Evolutionary conservation across 1,140 invertebrate species (phyloP), one percentile per base, ranked within the genome.

Genomic region (Grapholita molesta): DNA sequence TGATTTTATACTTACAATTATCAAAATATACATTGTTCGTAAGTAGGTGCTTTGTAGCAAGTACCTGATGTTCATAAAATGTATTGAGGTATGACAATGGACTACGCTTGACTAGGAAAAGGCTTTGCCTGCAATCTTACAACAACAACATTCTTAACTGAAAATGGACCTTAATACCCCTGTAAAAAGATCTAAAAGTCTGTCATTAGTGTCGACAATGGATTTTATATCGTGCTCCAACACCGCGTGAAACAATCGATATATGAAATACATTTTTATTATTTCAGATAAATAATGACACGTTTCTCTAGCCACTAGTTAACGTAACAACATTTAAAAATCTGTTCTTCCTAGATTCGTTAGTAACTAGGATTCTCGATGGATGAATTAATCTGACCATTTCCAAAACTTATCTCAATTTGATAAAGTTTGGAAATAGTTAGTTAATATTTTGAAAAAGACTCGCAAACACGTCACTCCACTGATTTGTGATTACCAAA

Each of bases 41-140:
- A 21, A 18, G 42, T 48, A 21, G 15, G n/a, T n/a, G n/a, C n/a
- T n/a, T n/a, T n/a, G n/a, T n/a, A n/a, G n/a, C n/a, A n/a, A n/a
- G n/a, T n/a, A n/a, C n/a, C n/a, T n/a, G n/a, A n/a, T n/a, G n/a
- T n/a, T n/a, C n/a, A n/a, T n/a, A 7, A 48, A 8, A 48, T 21
- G 42, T 48, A 48, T 48, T 21, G 42, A 48, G 42, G 42, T 48
- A 48, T 21, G 42, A 48, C 6, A 42, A 48, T 48, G 42, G 55
- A 61, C 55, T 61, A 61, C 55, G 5, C 24, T 12, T 61, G 55
- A 61, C 55, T 61, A 61, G 55, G 25, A 61, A 61, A 30, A 8
- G 8, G 38, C 15, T 48, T 48, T 48, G 42, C 8, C 42, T 48
- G 18, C 18, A 48, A n/a, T n/a, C n/a, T n/a, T n/a, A n/a, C n/a